These are phyloP conservation scores for Diogma glabrata DNA, from an alignment of 2,888 invertebrate genomes.

Conservation along the genomic window DNA sequence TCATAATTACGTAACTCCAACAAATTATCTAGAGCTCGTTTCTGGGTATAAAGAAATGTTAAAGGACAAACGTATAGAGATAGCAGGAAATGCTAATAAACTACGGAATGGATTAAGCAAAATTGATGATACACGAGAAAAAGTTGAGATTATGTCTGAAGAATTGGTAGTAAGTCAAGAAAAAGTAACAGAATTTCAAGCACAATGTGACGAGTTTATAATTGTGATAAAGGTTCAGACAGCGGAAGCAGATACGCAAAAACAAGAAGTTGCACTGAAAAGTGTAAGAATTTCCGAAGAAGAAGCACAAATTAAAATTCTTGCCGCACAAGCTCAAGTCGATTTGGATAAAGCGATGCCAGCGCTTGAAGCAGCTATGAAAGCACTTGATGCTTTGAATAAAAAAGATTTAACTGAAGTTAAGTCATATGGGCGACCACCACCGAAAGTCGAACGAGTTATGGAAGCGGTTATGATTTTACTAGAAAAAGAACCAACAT, in stretches of 20 bases:
- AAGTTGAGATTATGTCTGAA: slow-evolving; percentile 72
- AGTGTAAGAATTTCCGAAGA: slow-evolving; percentile 67
- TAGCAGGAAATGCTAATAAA: slow-evolving; percentile 65
- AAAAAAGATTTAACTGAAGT: slow-evolving; percentile 84
- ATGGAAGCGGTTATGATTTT: slow-evolving; percentile 84
- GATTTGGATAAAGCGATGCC: slow-evolving; percentile 81
- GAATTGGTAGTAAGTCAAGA: slow-evolving; percentile 63
- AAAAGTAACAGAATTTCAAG: slow-evolving; percentile 63
- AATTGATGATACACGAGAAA: slow-evolving; percentile 73
- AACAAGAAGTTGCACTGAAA: slow-evolving; percentile 59
- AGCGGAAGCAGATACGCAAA: slow-evolving; percentile 71
- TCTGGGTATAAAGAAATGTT: slow-evolving; percentile 70
- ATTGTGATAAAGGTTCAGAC: slow-evolving; percentile 69
- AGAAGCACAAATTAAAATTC: slow-evolving; percentile 65
- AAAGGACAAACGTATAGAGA: slow-evolving; percentile 53
- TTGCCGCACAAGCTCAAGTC: slow-evolving; percentile 70
- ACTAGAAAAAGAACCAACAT: slow-evolving; percentile 55
- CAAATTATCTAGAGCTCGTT: slow-evolving; percentile 77
- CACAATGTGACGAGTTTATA: slow-evolving; percentile 77
- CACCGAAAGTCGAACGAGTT: slow-evolving; percentile 76
- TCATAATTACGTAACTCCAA: slow-evolving; percentile 79
- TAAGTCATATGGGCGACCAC: slow-evolving; percentile 79
- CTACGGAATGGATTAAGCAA: slow-evolving; percentile 72
- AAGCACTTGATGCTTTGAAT: slow-evolving; percentile 64
- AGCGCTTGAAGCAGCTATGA: slow-evolving; percentile 70